Conservation (phyloP, 2,113 vertebrate species). For the Meleagris gallopavo region DNA sequence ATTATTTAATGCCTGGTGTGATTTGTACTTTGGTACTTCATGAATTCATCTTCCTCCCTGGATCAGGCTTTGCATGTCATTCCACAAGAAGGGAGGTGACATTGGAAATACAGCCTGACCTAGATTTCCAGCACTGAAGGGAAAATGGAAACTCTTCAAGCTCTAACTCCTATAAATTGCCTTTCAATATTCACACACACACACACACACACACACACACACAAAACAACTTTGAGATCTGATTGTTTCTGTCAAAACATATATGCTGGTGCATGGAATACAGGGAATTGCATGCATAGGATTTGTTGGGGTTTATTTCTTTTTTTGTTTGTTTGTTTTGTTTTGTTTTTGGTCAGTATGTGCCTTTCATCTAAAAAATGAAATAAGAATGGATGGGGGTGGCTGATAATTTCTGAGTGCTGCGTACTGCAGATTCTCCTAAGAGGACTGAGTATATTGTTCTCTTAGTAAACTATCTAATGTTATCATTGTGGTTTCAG, state of each 20-base stretch:
- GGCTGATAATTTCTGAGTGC: neutral
- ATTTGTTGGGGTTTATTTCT: neutral
- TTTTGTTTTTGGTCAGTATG: rapidly evolving
- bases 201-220: no score
- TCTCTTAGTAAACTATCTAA: neutral
- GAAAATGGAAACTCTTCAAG: neutral
- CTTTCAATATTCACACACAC: neutral
- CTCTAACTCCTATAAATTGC: neutral
- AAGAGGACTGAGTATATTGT: neutral
- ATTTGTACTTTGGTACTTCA: neutral
- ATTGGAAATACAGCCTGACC: neutral
- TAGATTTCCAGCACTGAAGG: neutral
- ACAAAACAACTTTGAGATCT: neutral
- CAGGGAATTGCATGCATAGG: neutral
- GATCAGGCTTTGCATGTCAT: neutral
- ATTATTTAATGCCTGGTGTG: neutral
- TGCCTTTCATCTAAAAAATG: neutral
- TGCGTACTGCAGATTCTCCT: neutral
- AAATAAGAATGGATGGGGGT: neutral
- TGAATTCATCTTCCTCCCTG: neutral
- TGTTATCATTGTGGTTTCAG: neutral
- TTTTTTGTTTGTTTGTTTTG: neutral
- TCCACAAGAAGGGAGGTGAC: neutral
- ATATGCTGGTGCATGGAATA: rapidly evolving
- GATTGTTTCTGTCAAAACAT: neutral